Conservation (phyloP, 2,797 vertebrate genomes). For the Pitangus sulphuratus region DNA sequence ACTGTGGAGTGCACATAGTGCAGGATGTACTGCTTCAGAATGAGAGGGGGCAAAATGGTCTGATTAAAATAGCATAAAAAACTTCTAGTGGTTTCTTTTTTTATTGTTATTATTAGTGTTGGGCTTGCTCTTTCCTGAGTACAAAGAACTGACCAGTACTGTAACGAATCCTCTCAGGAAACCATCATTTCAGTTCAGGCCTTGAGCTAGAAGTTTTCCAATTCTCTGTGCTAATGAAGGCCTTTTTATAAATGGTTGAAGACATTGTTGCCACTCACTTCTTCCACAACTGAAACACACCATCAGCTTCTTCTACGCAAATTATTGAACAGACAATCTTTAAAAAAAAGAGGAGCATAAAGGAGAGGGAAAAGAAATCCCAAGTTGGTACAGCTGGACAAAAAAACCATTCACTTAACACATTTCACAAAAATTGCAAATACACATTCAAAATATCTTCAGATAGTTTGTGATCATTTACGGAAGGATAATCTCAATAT, state of each 20-base stretch:
- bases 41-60: neutral
- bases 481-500: neutral
- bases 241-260: neutral
- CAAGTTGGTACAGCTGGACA: neutral
- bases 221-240: neutral
- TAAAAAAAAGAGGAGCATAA: neutral
- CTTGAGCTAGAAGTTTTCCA: neutral
- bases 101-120: neutral
- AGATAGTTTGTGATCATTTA: neutral
- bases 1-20: neutral
- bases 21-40: neutral
- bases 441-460: neutral
- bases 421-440: neutral
- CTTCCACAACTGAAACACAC: neutral
- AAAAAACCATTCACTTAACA: neutral
- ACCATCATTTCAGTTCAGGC: neutral
- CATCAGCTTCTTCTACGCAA: neutral
- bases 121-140: neutral
- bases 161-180: neutral
- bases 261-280: neutral
- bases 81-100: neutral
- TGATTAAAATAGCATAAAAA: neutral
- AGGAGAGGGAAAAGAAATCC: neutral
- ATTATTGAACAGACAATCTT: neutral
- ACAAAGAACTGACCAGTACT: neutral